Percentiles rank a stretch among this genome's conserved stretches.
phyloP scores from a whole-genome alignment of 2,113 vertebrate species.

The Turdus rufiventris region DNA sequence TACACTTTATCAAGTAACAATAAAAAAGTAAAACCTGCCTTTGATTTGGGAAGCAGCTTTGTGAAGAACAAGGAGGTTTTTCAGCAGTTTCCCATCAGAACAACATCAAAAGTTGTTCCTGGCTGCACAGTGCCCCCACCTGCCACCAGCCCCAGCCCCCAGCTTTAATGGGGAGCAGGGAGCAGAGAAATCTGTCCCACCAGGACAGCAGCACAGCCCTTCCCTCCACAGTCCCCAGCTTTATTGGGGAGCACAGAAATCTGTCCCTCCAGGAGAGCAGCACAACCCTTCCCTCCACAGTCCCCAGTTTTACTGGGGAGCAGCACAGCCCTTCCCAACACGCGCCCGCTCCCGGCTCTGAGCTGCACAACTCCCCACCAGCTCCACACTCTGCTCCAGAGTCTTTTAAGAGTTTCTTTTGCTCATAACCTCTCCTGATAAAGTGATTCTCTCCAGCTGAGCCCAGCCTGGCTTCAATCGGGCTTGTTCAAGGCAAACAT shows the following conservation, averaged over 20 bases:
- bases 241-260: no score
- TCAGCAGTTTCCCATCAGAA: neutral
- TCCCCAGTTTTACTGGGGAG: no score
- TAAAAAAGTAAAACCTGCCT: neutral
- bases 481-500: neutral
- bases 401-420: constrained; percentile 46
- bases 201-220: neutral
- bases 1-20: neutral
- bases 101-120: neutral
- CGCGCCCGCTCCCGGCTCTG: neutral
- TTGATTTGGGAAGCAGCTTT: neutral
- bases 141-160: neutral
- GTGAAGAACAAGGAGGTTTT: neutral
- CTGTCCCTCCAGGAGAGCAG: no score
- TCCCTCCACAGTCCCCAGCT: neutral
- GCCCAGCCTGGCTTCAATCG: constrained; percentile 10
- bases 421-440: neutral
- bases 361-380: neutral
- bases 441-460: constrained; percentile 44
- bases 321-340: neutral
- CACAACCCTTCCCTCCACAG: no score
- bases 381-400: neutral
- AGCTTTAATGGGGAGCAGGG: neutral
- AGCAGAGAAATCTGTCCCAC: neutral
- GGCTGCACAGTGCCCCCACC: neutral